These are phyloP conservation scores for Phoxinus phoxinus DNA, from an alignment of 2,113 vertebrate species.

Conservation along the genomic window DNA sequence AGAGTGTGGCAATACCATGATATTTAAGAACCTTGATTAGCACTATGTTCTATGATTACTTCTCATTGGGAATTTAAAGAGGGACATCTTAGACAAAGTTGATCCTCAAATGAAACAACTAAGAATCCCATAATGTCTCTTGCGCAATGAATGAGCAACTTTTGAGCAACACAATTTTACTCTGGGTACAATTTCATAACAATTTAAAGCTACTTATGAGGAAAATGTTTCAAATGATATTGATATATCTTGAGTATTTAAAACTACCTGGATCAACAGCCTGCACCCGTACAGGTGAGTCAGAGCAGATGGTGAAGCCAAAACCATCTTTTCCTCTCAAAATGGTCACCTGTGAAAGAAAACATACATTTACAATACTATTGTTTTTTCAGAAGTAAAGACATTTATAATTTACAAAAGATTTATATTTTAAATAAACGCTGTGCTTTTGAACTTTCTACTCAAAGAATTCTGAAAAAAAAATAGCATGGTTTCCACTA, in stretches of 20 bases:
- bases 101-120: neutral
- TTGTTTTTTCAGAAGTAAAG: no score
- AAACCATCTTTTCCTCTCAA: slow-evolving; percentile 88
- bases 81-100: neutral
- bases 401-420: no score
- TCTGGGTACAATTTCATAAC: neutral
- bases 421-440: no score
- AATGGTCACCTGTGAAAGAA: slow-evolving; percentile 82
- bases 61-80: neutral
- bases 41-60: neutral
- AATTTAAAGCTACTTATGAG: neutral
- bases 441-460: no score
- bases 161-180: no score
- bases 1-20: neutral
- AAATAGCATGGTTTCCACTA: no score
- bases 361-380: neutral
- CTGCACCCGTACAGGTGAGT: slow-evolving; percentile 91
- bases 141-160: neutral
- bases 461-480: no score
- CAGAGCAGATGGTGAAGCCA: slow-evolving; percentile 95
- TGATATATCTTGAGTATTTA: neutral
- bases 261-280: slow-evolving; percentile 87
- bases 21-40: neutral
- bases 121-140: neutral
- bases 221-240: neutral